Conservation (phyloP, 2,113 vertebrate species). For the Cavia porcellus region DNA sequence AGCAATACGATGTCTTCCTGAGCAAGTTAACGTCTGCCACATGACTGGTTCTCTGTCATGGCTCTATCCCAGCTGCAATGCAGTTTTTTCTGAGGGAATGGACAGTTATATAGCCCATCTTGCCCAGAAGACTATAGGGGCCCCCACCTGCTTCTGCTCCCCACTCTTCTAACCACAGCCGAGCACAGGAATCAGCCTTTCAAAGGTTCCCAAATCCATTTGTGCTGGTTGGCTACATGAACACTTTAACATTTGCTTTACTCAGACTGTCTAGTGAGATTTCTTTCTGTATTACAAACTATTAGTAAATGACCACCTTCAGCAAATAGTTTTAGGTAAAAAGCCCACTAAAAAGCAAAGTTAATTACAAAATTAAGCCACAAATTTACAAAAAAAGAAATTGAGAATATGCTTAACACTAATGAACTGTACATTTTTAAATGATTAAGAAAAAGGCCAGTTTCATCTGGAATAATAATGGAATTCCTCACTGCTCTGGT, state of each 20-base stretch:
- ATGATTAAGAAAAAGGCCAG: not conserved
- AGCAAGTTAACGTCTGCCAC: not conserved
- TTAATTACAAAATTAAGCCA: not conserved
- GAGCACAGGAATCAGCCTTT: not conserved
- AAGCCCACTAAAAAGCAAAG: not conserved
- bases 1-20: not conserved
- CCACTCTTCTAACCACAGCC: not conserved
- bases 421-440: not conserved
- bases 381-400: constrained; percentile 4
- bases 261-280: not conserved
- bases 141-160: not conserved
- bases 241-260: not conserved
- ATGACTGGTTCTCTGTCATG: not conserved
- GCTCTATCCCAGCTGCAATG: not conserved
- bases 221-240: no score
- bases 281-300: not conserved
- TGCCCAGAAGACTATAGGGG: not conserved
- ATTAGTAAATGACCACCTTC: not conserved
- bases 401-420: not conserved
- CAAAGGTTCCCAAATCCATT: not conserved
- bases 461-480: not conserved
- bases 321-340: not conserved
- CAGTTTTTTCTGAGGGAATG: not conserved
- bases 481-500: not conserved
- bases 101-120: not conserved